phyloP scores from a whole-genome alignment of 2,113 vertebrate species.

The Pionites leucogaster region DNA sequence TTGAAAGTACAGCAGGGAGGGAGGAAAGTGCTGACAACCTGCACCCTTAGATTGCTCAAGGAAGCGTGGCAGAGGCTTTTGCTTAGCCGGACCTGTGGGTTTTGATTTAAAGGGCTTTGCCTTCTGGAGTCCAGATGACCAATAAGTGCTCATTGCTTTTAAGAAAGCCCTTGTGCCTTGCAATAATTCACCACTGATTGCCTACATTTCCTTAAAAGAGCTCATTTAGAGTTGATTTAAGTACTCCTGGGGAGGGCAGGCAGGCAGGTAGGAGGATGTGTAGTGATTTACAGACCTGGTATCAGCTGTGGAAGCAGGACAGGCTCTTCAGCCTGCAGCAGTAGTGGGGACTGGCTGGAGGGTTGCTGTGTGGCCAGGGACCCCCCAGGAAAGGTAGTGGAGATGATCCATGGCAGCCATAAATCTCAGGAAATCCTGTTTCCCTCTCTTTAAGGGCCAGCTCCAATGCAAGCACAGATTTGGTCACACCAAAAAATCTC shows the following conservation, averaged over 20 bases:
- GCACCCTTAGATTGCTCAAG: background rate
- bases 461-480: background rate
- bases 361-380: background rate
- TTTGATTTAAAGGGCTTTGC: slow-evolving; percentile 23
- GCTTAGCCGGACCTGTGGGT: background rate
- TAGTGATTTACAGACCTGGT: background rate
- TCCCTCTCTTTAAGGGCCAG: background rate
- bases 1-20: background rate
- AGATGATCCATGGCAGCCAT: background rate
- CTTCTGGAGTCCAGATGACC: slow-evolving; percentile 52
- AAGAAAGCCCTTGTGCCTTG: slow-evolving; percentile 41
- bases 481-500: background rate
- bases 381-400: background rate
- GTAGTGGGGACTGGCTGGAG: background rate
- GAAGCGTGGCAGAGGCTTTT: background rate
- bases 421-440: background rate
- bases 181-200: slow-evolving; percentile 56
- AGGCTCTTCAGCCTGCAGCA: background rate
- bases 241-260: slow-evolving; percentile 19
- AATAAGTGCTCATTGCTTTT: background rate
- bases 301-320: background rate
- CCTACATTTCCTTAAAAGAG: slow-evolving; percentile 58
- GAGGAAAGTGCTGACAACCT: background rate
- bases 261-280: background rate
- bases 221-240: slow-evolving; percentile 59